These are phyloP conservation scores for Phrixothrix hirtus DNA, from an alignment of 2,888 invertebrate species.

Conservation along the genomic window DNA sequence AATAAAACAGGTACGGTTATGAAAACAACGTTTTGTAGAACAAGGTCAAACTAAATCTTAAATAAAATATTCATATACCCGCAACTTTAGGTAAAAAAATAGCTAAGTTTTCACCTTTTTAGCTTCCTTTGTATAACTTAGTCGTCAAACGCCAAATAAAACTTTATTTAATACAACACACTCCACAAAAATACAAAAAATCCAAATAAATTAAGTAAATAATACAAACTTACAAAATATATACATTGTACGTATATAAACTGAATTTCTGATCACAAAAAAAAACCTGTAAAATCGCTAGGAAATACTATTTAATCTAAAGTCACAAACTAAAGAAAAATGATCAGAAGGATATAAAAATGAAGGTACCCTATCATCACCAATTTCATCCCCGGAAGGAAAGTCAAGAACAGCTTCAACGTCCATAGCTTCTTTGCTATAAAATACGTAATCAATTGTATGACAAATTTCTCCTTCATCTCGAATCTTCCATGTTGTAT, in stretches of 20 bases:
- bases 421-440: conserved; percentile 61
- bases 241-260: background rate
- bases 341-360: conserved; percentile 76
- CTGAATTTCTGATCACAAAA: no score
- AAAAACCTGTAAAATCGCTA: no score
- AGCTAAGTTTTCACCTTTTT: no score
- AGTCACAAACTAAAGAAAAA: conserved; percentile 72
- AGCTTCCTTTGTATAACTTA: no score
- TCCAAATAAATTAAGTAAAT: conserved; percentile 20
- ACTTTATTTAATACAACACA: conserved; percentile 12
- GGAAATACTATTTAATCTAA: conserved; percentile 43
- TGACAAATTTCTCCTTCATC: conserved; percentile 72
- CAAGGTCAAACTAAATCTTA: no score
- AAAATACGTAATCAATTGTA: conserved; percentile 77
- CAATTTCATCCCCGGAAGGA: conserved; percentile 69
- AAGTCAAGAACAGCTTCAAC: conserved; percentile 63
- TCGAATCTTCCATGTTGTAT: conserved; percentile 77
- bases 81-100: no score
- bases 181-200: conserved; percentile 6
- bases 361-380: conserved; percentile 68
- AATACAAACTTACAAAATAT: conserved; percentile 10
- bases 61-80: no score
- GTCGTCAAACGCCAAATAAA: no score
- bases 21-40: no score
- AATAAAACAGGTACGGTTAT: no score